These are phyloP conservation scores for Erebia aethiops DNA, from an alignment of 2,888 invertebrate species.

Conservation along the genomic window DNA sequence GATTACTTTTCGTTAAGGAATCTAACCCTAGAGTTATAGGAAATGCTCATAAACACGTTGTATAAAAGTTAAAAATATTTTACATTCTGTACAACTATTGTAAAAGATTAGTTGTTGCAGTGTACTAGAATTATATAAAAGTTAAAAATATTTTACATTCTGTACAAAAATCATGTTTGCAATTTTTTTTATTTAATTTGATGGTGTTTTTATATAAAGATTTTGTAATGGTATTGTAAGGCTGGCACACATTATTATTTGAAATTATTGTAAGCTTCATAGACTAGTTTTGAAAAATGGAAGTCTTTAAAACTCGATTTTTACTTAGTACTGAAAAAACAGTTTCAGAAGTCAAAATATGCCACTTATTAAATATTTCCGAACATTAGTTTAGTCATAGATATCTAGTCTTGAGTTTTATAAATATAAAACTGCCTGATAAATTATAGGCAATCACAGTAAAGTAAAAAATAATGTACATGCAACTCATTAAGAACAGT, in stretches of 20 bases:
- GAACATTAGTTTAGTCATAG: slow-evolving; percentile 39
- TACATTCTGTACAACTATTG: not conserved
- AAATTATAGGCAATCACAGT: not conserved
- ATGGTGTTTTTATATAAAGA: not conserved
- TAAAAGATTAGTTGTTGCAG: slow-evolving; percentile 1
- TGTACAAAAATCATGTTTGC: slow-evolving; percentile 10
- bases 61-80: slow-evolving; percentile 1
- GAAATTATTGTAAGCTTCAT: not conserved
- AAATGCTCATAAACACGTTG: too few species aligned
- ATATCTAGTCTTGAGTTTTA: slow-evolving; percentile 40
- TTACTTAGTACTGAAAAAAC: not conserved
- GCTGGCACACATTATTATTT: too few species aligned
- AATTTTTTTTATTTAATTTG: not conserved
- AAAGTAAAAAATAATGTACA: not conserved
- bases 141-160: not conserved
- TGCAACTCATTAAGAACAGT: not conserved
- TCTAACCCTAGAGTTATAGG: too few species aligned
- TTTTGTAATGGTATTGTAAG: not conserved
- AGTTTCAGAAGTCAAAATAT: not conserved
- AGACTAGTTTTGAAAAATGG: not conserved
- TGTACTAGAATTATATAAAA: slow-evolving; percentile 6
- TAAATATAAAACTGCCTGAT: not conserved
- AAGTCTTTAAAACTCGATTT: not conserved
- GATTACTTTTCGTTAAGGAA: too few species aligned
- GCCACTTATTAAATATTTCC: not conserved